phyloP scores from a whole-genome alignment of 2,113 vertebrate genomes.

The Corydoras sp. region DNA sequence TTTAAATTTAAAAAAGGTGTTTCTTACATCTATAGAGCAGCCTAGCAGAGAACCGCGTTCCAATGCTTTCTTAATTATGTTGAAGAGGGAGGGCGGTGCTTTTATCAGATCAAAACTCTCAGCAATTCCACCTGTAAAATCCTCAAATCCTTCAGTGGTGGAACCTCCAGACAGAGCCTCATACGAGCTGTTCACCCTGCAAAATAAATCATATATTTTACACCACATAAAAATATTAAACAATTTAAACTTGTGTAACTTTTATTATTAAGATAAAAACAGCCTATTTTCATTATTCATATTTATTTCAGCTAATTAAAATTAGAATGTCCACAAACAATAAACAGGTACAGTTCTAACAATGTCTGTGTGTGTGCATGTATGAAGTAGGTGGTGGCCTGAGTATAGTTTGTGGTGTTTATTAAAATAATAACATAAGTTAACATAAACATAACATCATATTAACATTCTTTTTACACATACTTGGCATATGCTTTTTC shows the following conservation, averaged over 20 bases:
- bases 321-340: too few species aligned
- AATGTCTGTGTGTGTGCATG: too few species aligned
- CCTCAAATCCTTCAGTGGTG: conserved; percentile 84
- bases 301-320: too few species aligned
- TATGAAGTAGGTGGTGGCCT: too few species aligned
- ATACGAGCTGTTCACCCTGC: conserved; percentile 78
- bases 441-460: too few species aligned
- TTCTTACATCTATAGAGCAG: conserved; percentile 81
- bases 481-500: background rate
- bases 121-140: conserved; percentile 80
- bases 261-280: too few species aligned
- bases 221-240: background rate
- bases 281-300: too few species aligned
- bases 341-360: too few species aligned
- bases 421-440: too few species aligned
- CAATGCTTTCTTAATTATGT: conserved; percentile 74
- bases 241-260: background rate
- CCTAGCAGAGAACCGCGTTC: conserved; percentile 78
- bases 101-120: conserved; percentile 74
- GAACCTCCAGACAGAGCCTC: conserved; percentile 79
- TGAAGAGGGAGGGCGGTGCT: conserved; percentile 65
- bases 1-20: background rate
- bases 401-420: too few species aligned
- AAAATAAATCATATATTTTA: background rate
- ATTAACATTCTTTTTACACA: background rate